phyloP scores from a whole-genome alignment of 2,113 vertebrate genomes.

The Poeciliopsis prolifica region DNA sequence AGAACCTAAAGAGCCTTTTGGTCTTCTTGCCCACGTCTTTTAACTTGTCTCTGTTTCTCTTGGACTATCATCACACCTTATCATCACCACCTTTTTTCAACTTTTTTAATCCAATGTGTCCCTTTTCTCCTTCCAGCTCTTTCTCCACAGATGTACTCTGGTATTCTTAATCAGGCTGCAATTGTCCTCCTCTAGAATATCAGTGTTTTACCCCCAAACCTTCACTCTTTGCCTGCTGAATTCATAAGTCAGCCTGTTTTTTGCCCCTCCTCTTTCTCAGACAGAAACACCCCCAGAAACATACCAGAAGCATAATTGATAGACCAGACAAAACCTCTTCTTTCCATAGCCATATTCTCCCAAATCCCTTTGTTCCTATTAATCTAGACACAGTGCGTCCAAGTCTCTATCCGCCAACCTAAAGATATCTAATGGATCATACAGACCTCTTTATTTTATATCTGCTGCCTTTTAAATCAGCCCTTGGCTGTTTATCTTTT shows the following conservation, averaged over 20 bases:
- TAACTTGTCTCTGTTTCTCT: slow-evolving; percentile 37
- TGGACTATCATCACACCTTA: slow-evolving; percentile 18
- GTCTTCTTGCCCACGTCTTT: slow-evolving; percentile 38
- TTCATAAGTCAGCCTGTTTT: slow-evolving; percentile 41
- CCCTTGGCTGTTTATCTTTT: slow-evolving; percentile 36
- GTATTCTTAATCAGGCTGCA: slow-evolving; percentile 27
- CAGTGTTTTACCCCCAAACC: slow-evolving; percentile 33
- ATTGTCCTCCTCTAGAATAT: slow-evolving; percentile 25
- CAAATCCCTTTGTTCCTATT: slow-evolving; percentile 48
- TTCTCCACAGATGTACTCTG: slow-evolving; percentile 4
- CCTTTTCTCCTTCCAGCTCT: slow-evolving; percentile 4
- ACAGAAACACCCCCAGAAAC: slow-evolving; percentile 50
- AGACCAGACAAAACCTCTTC: slow-evolving; percentile 62
- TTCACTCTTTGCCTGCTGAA: slow-evolving; percentile 60
- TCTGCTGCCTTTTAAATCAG: slow-evolving; percentile 14
- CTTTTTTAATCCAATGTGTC: slow-evolving; percentile 1
- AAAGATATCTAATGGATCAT: slow-evolving; percentile 53
- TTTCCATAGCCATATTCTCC: slow-evolving; percentile 45
- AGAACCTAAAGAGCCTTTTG: slow-evolving; percentile 72
- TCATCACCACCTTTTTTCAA: slow-evolving; percentile 33
- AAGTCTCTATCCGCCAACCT: slow-evolving; percentile 23
- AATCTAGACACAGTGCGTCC: slow-evolving; percentile 51
- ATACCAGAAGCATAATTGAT: slow-evolving; percentile 70
- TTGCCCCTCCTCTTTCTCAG: slow-evolving; percentile 29
- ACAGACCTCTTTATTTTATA: slow-evolving; percentile 38